Percentiles rank a stretch among this genome's conserved stretches.
These are phyloP conservation scores for Didymodactylos carnosus DNA, from an alignment of 2,888 invertebrate genomes.

Conservation along the genomic window DNA sequence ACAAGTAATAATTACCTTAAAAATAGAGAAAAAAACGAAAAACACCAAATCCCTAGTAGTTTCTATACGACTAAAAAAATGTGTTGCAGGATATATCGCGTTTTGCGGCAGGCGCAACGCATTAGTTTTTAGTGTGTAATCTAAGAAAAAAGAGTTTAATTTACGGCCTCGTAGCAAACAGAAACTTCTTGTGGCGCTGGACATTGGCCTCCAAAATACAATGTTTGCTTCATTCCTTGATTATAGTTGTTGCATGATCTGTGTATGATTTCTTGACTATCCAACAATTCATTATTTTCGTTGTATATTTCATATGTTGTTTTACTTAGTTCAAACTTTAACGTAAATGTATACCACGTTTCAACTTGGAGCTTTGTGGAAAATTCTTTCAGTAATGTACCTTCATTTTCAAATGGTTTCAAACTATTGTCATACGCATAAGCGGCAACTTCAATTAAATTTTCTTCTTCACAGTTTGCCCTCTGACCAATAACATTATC, in stretches of 20 bases:
- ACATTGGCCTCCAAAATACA: slow-evolving; percentile 13
- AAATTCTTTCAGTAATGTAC: slow-evolving; percentile 4
- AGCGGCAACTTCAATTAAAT: slow-evolving; percentile 8
- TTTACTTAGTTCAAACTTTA: background rate
- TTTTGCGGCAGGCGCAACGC: no score
- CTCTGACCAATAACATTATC: background rate
- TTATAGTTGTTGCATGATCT: slow-evolving; percentile 4
- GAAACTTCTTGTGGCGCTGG: slow-evolving; percentile 10
- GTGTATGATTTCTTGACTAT: slow-evolving; percentile 2
- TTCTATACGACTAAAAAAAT: no score
- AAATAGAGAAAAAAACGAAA: no score
- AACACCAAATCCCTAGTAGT: no score
- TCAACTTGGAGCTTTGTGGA: slow-evolving; percentile 5
- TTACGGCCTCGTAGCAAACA: background rate
- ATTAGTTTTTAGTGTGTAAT: no score
- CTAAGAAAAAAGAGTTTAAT: background rate
- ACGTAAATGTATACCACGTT: slow-evolving; percentile 1
- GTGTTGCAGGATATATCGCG: no score
- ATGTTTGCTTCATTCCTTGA: background rate
- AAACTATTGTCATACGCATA: slow-evolving; percentile 11
- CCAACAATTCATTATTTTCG: background rate
- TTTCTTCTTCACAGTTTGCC: background rate
- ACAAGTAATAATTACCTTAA: no score
- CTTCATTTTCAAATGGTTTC: slow-evolving; percentile 10
- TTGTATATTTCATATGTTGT: slow-evolving; percentile 7